Conservation (phyloP, 2,888 invertebrate species). For the Drosophila phalerata region DNA sequence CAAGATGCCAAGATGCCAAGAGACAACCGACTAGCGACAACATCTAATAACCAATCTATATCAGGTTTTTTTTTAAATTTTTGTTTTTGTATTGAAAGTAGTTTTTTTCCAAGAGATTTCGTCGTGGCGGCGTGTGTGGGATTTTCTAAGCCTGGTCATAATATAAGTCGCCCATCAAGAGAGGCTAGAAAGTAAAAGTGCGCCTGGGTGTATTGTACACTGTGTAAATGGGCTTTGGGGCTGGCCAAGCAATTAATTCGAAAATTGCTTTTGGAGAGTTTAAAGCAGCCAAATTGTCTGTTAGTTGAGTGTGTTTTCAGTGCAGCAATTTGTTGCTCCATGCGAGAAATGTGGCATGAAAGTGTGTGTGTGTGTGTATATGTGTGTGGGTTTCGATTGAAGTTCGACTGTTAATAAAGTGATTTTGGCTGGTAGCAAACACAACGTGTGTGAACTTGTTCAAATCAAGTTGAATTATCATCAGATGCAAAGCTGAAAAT, state of each 20-base stretch:
- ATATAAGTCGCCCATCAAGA: slow-evolving; percentile 52
- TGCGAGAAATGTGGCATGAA: slow-evolving; percentile 5
- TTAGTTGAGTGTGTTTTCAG: slow-evolving; percentile 40
- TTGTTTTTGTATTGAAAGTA: slow-evolving; percentile 43
- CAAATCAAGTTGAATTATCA: neutral
- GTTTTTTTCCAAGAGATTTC: slow-evolving; percentile 49
- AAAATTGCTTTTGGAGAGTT: slow-evolving; percentile 58
- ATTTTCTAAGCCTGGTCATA: slow-evolving; percentile 43
- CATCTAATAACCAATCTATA: slow-evolving; percentile 61
- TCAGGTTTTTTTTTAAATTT: slow-evolving; percentile 66
- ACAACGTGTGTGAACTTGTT: slow-evolving; percentile 14
- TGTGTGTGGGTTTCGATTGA: slow-evolving; percentile 36
- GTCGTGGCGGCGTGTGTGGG: slow-evolving; percentile 60
- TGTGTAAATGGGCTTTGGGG: slow-evolving; percentile 56
- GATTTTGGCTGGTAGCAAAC: slow-evolving; percentile 18
- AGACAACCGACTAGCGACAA: slow-evolving; percentile 44
- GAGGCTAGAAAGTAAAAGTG: slow-evolving; percentile 59
- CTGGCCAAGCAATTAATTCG: slow-evolving; percentile 60
- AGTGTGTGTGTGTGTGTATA: neutral
- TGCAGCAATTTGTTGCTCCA: slow-evolving; percentile 20
- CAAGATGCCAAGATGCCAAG: slow-evolving; percentile 51
- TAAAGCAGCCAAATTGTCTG: slow-evolving; percentile 28
- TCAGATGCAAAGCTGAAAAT: no score
- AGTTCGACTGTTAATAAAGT: slow-evolving; percentile 17
- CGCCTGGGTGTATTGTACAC: slow-evolving; percentile 33